These are phyloP conservation scores for Drosophila sp. DNA, from an alignment of 1,140 invertebrate genomes.

Conservation along the genomic window DNA sequence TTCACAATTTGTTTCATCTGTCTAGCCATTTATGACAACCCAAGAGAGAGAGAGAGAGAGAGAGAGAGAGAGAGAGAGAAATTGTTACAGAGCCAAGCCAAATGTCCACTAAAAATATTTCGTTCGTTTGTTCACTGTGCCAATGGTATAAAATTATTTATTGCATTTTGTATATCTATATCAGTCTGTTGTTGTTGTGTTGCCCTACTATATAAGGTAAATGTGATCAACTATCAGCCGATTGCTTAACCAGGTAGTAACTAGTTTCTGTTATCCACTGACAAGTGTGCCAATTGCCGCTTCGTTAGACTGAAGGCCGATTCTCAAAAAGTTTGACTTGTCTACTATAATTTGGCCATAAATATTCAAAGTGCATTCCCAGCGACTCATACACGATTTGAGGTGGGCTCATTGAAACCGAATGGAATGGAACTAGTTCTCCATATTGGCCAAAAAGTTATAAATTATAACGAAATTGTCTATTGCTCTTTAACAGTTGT, in stretches of 20 bases:
- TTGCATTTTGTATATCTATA: neutral
- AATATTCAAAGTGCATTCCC: slow-evolving; percentile 45
- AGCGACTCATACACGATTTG: slow-evolving; percentile 25
- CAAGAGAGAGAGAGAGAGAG: neutral
- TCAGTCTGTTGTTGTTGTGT: neutral
- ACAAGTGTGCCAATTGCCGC: slow-evolving; percentile 59
- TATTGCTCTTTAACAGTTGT: no score
- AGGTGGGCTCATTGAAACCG: slow-evolving; percentile 18
- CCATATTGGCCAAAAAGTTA: neutral
- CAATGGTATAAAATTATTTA: slow-evolving; percentile 37
- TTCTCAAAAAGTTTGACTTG: slow-evolving; percentile 40
- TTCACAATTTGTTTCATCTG: slow-evolving; percentile 33
- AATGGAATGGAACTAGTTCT: slow-evolving; percentile 35
- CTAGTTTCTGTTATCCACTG: slow-evolving; percentile 24
- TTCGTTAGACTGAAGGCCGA: slow-evolving; percentile 44
- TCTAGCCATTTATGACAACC: slow-evolving; percentile 14
- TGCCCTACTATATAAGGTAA: slow-evolving; percentile 39
- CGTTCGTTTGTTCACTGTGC: slow-evolving; percentile 44
- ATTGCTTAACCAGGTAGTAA: slow-evolving; percentile 48
- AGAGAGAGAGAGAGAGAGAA: neutral
- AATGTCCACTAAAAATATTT: slow-evolving; percentile 9
- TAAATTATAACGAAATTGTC: no score
- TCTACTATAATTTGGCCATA: slow-evolving; percentile 50
- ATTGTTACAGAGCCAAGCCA: neutral
- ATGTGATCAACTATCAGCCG: slow-evolving; percentile 18